Evolutionary conservation across 2,113 vertebrate species (phyloP).

Genomic region (Pachyramphus minor): DNA sequence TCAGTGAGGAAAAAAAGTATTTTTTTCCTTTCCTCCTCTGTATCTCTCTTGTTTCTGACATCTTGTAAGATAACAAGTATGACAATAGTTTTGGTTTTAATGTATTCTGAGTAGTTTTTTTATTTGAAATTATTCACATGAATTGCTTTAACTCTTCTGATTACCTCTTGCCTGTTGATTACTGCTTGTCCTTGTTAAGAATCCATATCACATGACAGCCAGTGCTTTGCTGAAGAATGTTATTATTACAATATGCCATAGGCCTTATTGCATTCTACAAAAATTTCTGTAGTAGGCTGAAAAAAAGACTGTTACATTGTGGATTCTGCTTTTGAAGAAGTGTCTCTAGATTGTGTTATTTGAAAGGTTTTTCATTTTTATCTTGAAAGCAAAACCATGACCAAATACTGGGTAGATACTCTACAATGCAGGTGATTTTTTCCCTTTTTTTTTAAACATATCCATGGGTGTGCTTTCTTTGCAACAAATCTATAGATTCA

Average conservation of each 20-base stretch:
- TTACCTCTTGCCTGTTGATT: neutral
- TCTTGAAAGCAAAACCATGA: neutral
- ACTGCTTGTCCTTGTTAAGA: neutral
- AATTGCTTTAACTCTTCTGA: neutral
- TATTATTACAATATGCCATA: neutral
- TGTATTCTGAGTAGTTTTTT: neutral
- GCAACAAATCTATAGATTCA: neutral
- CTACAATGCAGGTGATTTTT: neutral
- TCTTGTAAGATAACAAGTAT: neutral
- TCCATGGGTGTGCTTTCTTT: neutral
- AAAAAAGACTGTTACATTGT: neutral
- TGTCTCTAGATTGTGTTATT: neutral
- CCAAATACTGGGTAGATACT: neutral
- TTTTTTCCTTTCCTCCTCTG: neutral
- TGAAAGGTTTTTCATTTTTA: neutral
- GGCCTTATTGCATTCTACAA: neutral
- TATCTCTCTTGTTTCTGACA: neutral
- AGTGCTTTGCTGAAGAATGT: neutral
- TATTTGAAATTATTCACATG: neutral
- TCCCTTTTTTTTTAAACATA: fast-evolving
- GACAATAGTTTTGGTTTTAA: neutral
- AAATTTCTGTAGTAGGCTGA: neutral
- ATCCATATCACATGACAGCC: neutral
- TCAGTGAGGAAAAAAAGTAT: neutral
- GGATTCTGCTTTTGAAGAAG: neutral